Percentiles rank a stretch among this genome's conserved stretches.
Evolutionary conservation across 2,113 vertebrate genomes (phyloP).

Genomic region (Phoenicopterus ruber): DNA sequence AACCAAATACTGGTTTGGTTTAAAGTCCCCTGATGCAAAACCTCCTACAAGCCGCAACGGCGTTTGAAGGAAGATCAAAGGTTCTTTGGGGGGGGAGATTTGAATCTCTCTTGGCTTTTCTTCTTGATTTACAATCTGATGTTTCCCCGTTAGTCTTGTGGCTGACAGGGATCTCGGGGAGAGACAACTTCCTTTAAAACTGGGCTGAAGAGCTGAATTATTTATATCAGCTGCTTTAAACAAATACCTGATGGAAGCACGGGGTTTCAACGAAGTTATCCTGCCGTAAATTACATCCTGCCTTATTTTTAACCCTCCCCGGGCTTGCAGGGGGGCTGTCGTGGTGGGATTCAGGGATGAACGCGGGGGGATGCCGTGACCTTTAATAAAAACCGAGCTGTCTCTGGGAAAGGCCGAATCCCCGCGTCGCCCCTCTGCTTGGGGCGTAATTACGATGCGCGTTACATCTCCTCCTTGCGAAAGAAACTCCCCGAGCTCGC

Average conservation of each 20-base stretch:
- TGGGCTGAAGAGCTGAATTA: conserved; percentile 20
- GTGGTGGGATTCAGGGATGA: background rate
- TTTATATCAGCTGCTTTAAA: conserved; percentile 32
- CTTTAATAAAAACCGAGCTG: background rate
- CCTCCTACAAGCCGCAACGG: fast-evolving
- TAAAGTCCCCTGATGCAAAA: background rate
- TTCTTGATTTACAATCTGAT: background rate
- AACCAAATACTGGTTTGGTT: background rate
- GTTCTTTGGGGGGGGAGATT: background rate
- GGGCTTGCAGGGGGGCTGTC: background rate
- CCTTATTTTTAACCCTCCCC: background rate
- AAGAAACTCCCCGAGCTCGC: fast-evolving
- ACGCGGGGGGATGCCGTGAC: fast-evolving
- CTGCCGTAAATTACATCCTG: background rate
- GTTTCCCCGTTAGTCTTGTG: background rate
- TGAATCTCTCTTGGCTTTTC: background rate
- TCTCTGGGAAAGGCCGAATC: background rate
- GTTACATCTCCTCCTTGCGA: fast-evolving
- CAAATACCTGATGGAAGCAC: background rate
- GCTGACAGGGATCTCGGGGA: background rate
- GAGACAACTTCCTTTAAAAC: background rate
- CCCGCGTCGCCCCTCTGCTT: fast-evolving
- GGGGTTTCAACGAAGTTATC: background rate
- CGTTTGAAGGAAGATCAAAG: background rate
- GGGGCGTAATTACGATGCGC: fast-evolving